Percentiles rank a stretch among this genome's conserved stretches.
These are phyloP conservation scores for Takifugu ocellatus DNA, from an alignment of 2,797 vertebrate species.

Conservation along the genomic window DNA sequence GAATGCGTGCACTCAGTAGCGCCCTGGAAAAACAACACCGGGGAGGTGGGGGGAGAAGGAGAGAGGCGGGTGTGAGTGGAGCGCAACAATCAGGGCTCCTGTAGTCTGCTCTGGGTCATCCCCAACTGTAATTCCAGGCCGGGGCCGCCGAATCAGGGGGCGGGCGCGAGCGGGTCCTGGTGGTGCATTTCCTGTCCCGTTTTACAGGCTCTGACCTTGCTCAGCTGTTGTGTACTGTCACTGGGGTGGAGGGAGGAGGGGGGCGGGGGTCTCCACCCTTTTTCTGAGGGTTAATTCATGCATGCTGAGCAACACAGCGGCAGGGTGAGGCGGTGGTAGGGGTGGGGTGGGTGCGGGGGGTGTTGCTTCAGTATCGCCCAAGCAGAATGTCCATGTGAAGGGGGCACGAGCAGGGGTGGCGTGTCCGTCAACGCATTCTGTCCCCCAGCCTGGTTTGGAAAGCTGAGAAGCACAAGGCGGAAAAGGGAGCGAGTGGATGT, in stretches of 20 bases:
- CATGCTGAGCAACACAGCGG: slow-evolving; percentile 3
- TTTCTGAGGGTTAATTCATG: slow-evolving; percentile 39
- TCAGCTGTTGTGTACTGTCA: slow-evolving; percentile 72
- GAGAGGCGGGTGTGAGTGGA: slow-evolving; percentile 23
- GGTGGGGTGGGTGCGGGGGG: slow-evolving; percentile 16
- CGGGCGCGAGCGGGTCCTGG: slow-evolving; percentile 1
- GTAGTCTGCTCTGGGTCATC: slow-evolving; percentile 10
- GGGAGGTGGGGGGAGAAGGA: slow-evolving; percentile 19
- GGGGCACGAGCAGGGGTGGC: slow-evolving; percentile 18
- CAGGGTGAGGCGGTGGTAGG: slow-evolving; percentile 26
- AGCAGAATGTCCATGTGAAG: slow-evolving; percentile 41
- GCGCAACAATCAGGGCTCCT: slow-evolving; percentile 18
- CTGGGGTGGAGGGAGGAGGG: not conserved
- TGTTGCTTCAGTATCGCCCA: slow-evolving; percentile 12
- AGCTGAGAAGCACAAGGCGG: not conserved
- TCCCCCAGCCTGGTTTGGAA: slow-evolving; percentile 7
- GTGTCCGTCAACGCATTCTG: slow-evolving; percentile 44
- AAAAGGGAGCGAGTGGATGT: slow-evolving; percentile 19
- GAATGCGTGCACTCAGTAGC: slow-evolving; percentile 41
- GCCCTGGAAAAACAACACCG: slow-evolving; percentile 53
- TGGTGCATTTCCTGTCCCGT: slow-evolving; percentile 12
- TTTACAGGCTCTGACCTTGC: slow-evolving; percentile 50
- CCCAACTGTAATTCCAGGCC: slow-evolving; percentile 35
- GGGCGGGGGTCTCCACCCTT: slow-evolving; percentile 2
- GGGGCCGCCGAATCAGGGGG: slow-evolving; percentile 17